Base-by-base conservation (phyloP, 2,888 invertebrate genomes). In the Corbicula japonica region DNA sequence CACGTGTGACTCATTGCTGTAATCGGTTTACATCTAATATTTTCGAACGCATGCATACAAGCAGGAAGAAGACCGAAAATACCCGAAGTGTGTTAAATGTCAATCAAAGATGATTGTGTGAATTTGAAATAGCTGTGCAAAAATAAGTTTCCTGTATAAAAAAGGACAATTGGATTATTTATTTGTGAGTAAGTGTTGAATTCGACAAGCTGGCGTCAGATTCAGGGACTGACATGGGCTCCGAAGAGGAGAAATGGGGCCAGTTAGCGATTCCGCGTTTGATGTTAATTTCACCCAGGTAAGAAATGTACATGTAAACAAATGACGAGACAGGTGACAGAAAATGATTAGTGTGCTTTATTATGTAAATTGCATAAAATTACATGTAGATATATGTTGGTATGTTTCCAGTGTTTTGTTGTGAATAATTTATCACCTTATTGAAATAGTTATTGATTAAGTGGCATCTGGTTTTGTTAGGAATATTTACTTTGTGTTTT, bases 231-330 rank as follows among this genome's bases (percentile, higher is more conserved):
- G 76, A 76, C 62, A 79, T 83, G 76, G 83, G 83, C 50, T 83
- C 83, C 35, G 83, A 83, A 72, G 83, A 83, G 76, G 83, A 83
- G 68, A 56, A 76, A 61, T 83, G 83, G 83, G 83, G 83, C 28
- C 87, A 87, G 65, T 75, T 80, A 62, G 71, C 83, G 46, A 87
- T 87, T 23, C 87, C 87, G 10, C 79, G 86, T 32, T 76, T 86
- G 26, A 86, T 80, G 71, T 78, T 87, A 61, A 74, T 87, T 61
- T 87, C 87, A 5, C 85, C 87, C 75, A 88, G 88, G 88, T 88
- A 80, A 75, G 66, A 61, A 54, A 54, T 74, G 50, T 63, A 76
- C 65, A 73, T 63, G 72, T 58, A 58, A 58, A 34, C 58, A 58
- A 8, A 34, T 10, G 35, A 34, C n/a, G n/a, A n/a, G n/a, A n/a